Conservation (phyloP, 2,113 vertebrate genomes). For the Propithecus coquereli region DNA sequence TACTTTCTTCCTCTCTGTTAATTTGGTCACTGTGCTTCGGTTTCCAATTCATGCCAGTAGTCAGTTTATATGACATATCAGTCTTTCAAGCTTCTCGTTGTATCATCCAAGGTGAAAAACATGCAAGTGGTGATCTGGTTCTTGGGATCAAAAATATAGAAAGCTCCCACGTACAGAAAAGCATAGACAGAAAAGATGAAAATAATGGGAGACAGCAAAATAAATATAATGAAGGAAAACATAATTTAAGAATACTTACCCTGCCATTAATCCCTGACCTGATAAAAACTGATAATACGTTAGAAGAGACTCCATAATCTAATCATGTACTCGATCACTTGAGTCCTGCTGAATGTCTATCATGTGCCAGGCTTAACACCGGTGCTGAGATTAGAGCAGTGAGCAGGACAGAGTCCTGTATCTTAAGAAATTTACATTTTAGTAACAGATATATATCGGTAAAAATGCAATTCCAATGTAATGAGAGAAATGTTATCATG, state of each 20-base stretch:
- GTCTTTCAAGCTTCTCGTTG: background rate
- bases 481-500: background rate
- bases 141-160: slow-evolving; percentile 30
- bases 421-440: slow-evolving; percentile 26
- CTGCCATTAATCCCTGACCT: background rate
- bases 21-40: background rate
- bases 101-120: background rate
- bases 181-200: background rate
- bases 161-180: background rate
- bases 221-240: background rate
- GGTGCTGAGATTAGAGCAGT: background rate
- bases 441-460: background rate
- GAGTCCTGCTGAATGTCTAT: background rate
- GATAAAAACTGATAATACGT: background rate
- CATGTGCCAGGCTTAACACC: background rate
- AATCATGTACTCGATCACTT: background rate
- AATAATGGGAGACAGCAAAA: background rate
- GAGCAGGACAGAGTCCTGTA: background rate
- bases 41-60: slow-evolving; percentile 15
- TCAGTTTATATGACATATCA: background rate
- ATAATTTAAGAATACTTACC: background rate
- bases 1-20: background rate
- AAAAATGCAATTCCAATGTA: background rate
- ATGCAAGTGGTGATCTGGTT: background rate
- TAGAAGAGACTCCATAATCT: background rate